Conservation (phyloP, 2,888 invertebrate genomes). For the Patella caerulea region DNA sequence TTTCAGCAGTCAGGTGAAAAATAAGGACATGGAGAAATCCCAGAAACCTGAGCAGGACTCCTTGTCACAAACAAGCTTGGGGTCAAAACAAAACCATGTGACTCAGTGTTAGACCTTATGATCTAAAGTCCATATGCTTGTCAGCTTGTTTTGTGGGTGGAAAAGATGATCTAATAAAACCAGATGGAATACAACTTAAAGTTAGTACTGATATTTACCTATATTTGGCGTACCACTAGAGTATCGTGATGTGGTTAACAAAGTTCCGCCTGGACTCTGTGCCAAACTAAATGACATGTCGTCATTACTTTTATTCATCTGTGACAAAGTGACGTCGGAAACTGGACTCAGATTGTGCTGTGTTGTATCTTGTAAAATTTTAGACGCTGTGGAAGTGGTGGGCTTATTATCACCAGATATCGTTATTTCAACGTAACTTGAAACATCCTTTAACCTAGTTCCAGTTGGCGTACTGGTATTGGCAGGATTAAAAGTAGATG, state of each 20-base stretch:
- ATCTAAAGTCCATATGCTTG: no score
- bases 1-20: no score
- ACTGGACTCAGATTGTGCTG: slow-evolving; percentile 17
- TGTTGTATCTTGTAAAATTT: slow-evolving; percentile 1
- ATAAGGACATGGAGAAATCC: no score
- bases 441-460: slow-evolving; percentile 14
- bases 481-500: not conserved
- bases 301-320: slow-evolving; percentile 11
- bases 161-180: no score
- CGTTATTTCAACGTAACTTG: slow-evolving; percentile 27
- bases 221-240: slow-evolving; percentile 50
- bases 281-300: slow-evolving; percentile 23
- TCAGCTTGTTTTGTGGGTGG: no score
- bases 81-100: no score
- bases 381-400: not conserved
- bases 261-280: slow-evolving; percentile 23
- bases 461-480: slow-evolving; percentile 2
- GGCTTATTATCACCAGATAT: slow-evolving; percentile 13
- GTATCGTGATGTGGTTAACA: slow-evolving; percentile 33
- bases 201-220: slow-evolving; percentile 37
- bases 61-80: no score
- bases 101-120: no score
- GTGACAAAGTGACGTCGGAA: slow-evolving; percentile 15
- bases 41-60: no score
- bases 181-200: not conserved